Percentiles rank a stretch among this genome's conserved stretches.
phyloP scores from a whole-genome alignment of 2,797 vertebrate genomes.

The Holocentrus rufus region DNA sequence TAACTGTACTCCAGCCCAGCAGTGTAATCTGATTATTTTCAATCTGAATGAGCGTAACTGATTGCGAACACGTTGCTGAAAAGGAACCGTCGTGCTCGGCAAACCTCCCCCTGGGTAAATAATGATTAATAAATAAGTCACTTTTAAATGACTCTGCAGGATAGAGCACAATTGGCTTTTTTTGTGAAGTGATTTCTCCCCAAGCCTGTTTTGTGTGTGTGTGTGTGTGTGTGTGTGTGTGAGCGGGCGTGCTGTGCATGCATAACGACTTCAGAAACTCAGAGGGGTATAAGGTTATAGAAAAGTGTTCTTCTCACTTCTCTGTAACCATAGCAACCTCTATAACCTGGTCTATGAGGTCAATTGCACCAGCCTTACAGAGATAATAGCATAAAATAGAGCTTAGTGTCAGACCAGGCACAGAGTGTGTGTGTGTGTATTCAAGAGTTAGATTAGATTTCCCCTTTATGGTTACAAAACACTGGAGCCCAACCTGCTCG shows the following conservation, averaged over 20 bases:
- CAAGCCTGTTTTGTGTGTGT: not conserved
- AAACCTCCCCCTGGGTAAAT: not conserved
- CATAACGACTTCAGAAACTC: slow-evolving; percentile 18
- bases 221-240: not conserved
- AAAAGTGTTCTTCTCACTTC: slow-evolving; percentile 21
- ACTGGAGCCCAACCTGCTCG: slow-evolving; percentile 56
- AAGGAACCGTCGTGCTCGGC: not conserved
- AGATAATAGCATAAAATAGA: slow-evolving; percentile 38
- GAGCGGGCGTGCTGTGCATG: not conserved
- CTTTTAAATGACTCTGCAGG: not conserved
- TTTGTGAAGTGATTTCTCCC: not conserved
- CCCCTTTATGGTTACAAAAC: slow-evolving; percentile 47
- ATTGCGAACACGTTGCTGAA: not conserved
- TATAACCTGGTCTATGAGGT: slow-evolving; percentile 47
- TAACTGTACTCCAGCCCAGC: not conserved
- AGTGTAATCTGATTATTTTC: slow-evolving; percentile 2
- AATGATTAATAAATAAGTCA: not conserved
- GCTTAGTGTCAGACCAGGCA: slow-evolving; percentile 4
- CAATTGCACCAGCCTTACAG: slow-evolving; percentile 22
- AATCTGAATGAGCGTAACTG: not conserved
- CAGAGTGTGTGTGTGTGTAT: slow-evolving; percentile 18
- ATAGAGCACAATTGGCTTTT: not conserved
- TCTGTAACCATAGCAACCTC: slow-evolving; percentile 60
- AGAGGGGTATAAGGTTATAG: slow-evolving; percentile 27
- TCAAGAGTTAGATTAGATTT: slow-evolving; percentile 52